Evolutionary conservation across 2,113 vertebrate species (phyloP), one percentile per base, ranked within the genome.

Genomic region (Hypomesus transpacificus): DNA sequence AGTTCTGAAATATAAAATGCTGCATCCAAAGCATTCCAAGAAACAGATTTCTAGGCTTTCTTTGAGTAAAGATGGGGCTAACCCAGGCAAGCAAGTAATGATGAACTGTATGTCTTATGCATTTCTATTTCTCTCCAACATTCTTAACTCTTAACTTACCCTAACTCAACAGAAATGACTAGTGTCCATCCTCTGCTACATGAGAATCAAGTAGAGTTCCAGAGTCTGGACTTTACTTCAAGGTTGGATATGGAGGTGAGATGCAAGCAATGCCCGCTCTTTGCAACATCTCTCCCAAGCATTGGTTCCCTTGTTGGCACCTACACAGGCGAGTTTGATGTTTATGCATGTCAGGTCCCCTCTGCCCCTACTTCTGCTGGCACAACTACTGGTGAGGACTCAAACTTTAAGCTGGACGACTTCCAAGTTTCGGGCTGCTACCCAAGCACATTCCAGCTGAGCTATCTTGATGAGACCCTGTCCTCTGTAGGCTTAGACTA

Each of bases 391-490:
- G 76, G 83, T 68, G 85, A 89, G 83, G 86, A 93, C 75, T 11
- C 71, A 82, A 60, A 79, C 54, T 93, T 96, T 87, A 96, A 93
- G 72, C 85, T 96, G 28, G 95, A 98, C 22, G 95, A 98, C 77
- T 91, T 96, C 74, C 95, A 97, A 85, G 94, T 97, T 57, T 98
- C 94, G 0, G 92, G 96, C 74, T 98, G 95, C 87, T 98, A 95
- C 34, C 93, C 97, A 0, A 95, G 95, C 8, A 14, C 93, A 0
- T 93, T 97, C 62, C 90, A 93, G 1, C 70, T 91, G 59, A 87
- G 78, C 52, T 91, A 86, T 68, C 87, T 91, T 0, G 96, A 97
- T 0, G 96, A 96, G 86, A 92, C 92, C 1, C 75, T 93, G 76
- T 95, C 94, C 14, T 95, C 94, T 14, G 91, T 92, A 0, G 94